Evolutionary conservation across 2,797 vertebrate species (phyloP).

Genomic region (Xerus rutilus): DNA sequence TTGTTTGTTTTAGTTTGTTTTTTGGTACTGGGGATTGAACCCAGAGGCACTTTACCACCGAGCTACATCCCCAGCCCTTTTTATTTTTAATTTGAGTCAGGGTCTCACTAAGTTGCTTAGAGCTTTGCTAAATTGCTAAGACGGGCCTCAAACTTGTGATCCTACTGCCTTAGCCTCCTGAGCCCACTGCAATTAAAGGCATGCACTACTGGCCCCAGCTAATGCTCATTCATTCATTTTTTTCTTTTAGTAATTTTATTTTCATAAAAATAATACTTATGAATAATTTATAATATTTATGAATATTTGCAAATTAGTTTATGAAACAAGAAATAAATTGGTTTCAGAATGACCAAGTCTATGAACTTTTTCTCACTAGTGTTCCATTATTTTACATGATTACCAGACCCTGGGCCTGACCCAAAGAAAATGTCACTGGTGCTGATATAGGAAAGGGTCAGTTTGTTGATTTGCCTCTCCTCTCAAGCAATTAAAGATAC

Average conservation of each 20-base stretch:
- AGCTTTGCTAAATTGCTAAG: no score
- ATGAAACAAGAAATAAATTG: background rate
- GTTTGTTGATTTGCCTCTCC: background rate
- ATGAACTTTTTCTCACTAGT: background rate
- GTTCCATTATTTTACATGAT: background rate
- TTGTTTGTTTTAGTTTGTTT: background rate
- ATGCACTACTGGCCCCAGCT: no score
- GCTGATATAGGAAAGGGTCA: background rate
- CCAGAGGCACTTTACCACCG: no score
- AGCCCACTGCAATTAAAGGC: no score
- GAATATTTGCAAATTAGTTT: background rate
- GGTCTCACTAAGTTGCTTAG: no score
- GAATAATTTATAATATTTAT: background rate
- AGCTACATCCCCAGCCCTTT: no score
- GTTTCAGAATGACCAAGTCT: background rate
- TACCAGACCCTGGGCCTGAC: background rate
- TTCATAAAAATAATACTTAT: background rate
- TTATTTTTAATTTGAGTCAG: no score
- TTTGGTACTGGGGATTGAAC: no score
- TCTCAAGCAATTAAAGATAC: background rate
- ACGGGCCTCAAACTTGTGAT: no score
- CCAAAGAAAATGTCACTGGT: background rate
- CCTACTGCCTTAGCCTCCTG: no score
- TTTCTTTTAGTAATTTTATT: background rate
- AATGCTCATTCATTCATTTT: no score